A percentile compares a stretch with the other conserved stretches of the same genome.
These are phyloP conservation scores for Columba guinea DNA, from an alignment of 2,797 vertebrate species.

Conservation along the genomic window DNA sequence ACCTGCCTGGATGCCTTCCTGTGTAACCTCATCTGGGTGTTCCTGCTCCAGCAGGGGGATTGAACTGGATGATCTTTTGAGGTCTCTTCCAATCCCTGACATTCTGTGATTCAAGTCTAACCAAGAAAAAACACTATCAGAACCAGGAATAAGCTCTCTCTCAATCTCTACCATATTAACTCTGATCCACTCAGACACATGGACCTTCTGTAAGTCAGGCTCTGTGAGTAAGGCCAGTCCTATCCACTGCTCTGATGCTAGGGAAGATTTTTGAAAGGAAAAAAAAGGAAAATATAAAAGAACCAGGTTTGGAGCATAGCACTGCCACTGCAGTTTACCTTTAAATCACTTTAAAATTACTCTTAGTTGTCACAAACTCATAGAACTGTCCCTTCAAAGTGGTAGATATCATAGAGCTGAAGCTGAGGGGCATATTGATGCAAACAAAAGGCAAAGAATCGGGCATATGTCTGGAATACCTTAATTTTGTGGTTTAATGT, in stretches of 20 bases:
- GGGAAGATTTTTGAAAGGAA: not conserved
- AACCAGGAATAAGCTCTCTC: not conserved
- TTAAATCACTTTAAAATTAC: not conserved
- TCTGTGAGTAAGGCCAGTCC: not conserved
- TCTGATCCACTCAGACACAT: not conserved
- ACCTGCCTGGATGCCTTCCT: no score
- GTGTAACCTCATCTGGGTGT: no score
- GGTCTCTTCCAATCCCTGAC: no score
- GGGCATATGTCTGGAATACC: not conserved
- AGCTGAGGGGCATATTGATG: not conserved
- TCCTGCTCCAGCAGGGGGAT: no score
- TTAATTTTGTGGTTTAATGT: constrained; percentile 44
- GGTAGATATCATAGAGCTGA: not conserved
- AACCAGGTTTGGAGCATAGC: not conserved
- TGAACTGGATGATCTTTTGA: no score
- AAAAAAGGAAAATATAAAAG: not conserved
- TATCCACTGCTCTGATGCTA: not conserved
- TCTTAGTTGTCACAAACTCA: not conserved
- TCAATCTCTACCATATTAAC: not conserved
- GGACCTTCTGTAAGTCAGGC: not conserved
- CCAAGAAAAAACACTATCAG: not conserved
- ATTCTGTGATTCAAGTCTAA: not conserved
- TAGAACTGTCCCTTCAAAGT: not conserved
- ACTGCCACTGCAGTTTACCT: not conserved
- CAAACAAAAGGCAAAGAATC: not conserved